Percentiles rank a stretch among this genome's conserved stretches.
Evolutionary conservation across 2,797 vertebrate genomes (phyloP).

Genomic region (Platyrinchus mystaceus): DNA sequence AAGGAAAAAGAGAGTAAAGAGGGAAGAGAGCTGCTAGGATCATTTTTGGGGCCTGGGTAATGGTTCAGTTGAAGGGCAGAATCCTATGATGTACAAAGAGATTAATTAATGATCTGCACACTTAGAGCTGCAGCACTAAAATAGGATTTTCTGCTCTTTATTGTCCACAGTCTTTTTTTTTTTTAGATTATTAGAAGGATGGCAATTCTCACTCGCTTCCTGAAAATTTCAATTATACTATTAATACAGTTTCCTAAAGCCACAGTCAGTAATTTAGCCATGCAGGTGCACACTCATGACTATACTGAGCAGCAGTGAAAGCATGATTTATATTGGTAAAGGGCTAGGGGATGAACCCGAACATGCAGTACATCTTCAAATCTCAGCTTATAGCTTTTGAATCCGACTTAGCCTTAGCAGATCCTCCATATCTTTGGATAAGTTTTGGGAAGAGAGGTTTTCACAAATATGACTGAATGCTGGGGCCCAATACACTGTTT

Average conservation of each 20-base stretch:
- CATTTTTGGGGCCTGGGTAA: not conserved
- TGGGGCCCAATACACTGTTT: rapidly evolving
- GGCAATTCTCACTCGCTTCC: not conserved
- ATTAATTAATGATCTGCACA: not conserved
- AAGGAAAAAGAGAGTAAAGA: not conserved
- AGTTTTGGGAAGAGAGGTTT: not conserved
- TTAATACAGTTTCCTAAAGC: not conserved
- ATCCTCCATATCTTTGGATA: not conserved
- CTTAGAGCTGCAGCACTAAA: not conserved
- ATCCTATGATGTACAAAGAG: not conserved
- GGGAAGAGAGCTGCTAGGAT: not conserved
- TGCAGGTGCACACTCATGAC: rapidly evolving
- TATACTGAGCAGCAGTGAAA: not conserved
- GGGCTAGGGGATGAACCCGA: not conserved
- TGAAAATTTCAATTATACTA: not conserved
- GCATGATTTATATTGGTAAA: not conserved
- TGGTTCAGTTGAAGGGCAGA: not conserved
- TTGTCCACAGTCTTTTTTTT: not conserved
- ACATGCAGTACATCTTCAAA: not conserved
- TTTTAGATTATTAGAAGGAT: not conserved
- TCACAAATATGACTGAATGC: not conserved
- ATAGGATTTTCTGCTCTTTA: constrained; percentile 2
- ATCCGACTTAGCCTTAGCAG: not conserved
- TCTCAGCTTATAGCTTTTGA: not conserved
- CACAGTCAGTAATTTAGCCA: not conserved